Evolutionary conservation across 2,888 invertebrate genomes (phyloP), one percentile per base, ranked within the genome.

Genomic region (Ophion ellenae): DNA sequence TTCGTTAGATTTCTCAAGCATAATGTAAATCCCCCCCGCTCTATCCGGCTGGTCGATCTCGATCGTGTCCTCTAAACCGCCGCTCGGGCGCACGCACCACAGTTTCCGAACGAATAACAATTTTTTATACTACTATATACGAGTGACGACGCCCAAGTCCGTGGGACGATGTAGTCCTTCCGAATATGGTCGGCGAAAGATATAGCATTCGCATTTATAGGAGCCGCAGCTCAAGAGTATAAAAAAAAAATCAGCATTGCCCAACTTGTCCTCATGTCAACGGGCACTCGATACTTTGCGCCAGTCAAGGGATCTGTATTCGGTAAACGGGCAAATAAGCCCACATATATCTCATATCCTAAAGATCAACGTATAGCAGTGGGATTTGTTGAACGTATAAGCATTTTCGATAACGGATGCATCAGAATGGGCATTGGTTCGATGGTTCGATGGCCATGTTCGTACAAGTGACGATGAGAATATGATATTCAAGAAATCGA

Each of bases 131-230:
- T 90, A 85, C 78, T 69, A 78, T 70, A 61, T 76, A 69, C 83
- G 77, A 61, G 87, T 87, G 10, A 95, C 96, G 90, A 95, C 95
- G 7, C 95, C 95, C 88, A 61, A 64, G 57, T 80, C 94, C 95
- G 71, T 95, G 95, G 91, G 95, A 95, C 87, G 96, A 96, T 87
- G n/a, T 59, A 74, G 95, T 96, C 93, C 94, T 95, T 89, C 93
- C 94, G 74, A 94, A 95, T 89, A 95, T 96, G 94, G 94, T 94
- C 94, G 75, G 66, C 89, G 61, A 87, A 73, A 83, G 77, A 85
- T 78, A 63, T 70, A 78, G 75, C 74, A 83, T 64, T 80, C 80
- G 83, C 70, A 78, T 81, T 57, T 47, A 11, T 11, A 45, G 80
- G 78, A 76, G 53, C 47, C 53, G 9, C 74, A 14, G 32, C 53